These are phyloP conservation scores for Nymphalis urticae DNA, from an alignment of 2,888 invertebrate species.

Conservation along the genomic window DNA sequence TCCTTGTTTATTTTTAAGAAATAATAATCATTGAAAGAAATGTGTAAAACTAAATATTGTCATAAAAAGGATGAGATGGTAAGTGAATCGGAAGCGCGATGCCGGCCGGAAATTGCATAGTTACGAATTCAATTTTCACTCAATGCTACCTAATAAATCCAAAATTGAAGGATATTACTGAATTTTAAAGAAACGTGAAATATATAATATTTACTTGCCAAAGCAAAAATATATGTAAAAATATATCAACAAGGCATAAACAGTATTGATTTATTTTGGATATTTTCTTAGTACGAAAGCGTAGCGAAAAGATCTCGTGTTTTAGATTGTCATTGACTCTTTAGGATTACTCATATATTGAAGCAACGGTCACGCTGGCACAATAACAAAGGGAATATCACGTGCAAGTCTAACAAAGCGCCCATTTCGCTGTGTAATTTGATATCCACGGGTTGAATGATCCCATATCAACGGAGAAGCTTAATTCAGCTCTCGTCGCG, in stretches of 20 bases:
- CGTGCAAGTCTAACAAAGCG: slow-evolving; percentile 78
- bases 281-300: too few relatives aligned
- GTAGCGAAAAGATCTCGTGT: neutral
- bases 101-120: slow-evolving; percentile 75
- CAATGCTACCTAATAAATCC: slow-evolving; percentile 72
- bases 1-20: too few relatives aligned
- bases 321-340: neutral
- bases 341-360: slow-evolving; percentile 1
- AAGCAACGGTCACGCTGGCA: neutral
- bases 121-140: slow-evolving; percentile 78
- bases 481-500: slow-evolving; percentile 77
- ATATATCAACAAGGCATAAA: slow-evolving; percentile 6
- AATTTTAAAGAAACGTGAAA: neutral
- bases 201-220: neutral
- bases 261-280: too few relatives aligned
- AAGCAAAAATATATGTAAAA: neutral
- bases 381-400: slow-evolving; percentile 69
- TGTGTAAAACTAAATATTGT: slow-evolving; percentile 36
- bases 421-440: slow-evolving; percentile 76
- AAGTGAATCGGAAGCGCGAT: slow-evolving; percentile 62
- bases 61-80: slow-evolving; percentile 30
- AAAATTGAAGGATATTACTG: slow-evolving; percentile 56
- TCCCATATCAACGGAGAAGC: slow-evolving; percentile 79
- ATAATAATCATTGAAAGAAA: slow-evolving; percentile 31
- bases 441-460: slow-evolving; percentile 79